phyloP scores from a whole-genome alignment of 2,797 vertebrate genomes.

The Hipposideros larvatus region DNA sequence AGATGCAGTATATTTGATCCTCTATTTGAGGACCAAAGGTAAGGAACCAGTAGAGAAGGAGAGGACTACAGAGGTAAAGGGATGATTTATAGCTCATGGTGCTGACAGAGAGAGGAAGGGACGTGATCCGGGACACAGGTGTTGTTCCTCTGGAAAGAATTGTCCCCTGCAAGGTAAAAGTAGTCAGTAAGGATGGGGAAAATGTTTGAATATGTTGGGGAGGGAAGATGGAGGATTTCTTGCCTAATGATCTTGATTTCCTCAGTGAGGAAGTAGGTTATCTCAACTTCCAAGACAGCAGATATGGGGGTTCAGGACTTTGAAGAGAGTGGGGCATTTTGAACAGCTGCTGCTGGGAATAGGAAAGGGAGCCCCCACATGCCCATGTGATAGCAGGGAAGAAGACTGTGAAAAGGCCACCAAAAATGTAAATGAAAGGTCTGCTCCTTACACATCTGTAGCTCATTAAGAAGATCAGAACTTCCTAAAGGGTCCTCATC shows the following conservation, averaged over 20 bases:
- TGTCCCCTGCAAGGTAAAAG: neutral
- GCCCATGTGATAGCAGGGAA: neutral
- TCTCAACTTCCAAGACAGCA: neutral
- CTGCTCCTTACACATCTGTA: slow-evolving; percentile 85
- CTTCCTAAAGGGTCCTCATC: slow-evolving; percentile 73
- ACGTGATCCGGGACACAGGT: neutral
- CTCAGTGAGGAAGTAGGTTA: neutral
- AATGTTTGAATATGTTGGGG: neutral
- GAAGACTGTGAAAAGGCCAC: slow-evolving; percentile 18
- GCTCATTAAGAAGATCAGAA: slow-evolving; percentile 79
- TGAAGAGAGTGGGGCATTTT: neutral
- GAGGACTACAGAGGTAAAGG: neutral
- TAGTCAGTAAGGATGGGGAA: neutral
- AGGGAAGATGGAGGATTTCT: neutral
- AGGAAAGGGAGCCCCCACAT: neutral
- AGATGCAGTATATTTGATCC: neutral
- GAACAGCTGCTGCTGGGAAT: neutral
- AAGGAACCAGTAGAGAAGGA: neutral
- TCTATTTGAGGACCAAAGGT: neutral
- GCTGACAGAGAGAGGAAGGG: neutral
- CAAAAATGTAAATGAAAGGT: slow-evolving; percentile 78
- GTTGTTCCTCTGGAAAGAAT: neutral
- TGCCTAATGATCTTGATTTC: neutral
- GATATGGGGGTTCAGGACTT: neutral
- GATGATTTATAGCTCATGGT: neutral